Base-by-base conservation (phyloP, 2,797 vertebrate genomes). In the Poeciliopsis paucimaculata region DNA sequence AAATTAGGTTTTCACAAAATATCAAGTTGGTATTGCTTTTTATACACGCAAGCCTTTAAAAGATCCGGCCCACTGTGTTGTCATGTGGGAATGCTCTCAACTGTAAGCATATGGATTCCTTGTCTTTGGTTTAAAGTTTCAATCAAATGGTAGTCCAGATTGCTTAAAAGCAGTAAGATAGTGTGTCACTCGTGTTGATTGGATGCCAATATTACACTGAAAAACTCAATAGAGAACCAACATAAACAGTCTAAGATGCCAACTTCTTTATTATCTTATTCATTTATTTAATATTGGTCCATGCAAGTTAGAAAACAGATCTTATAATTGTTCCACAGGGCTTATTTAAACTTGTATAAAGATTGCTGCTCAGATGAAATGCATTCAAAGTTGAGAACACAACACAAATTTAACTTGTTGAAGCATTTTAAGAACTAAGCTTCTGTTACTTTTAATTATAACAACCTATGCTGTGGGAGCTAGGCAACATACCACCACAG, bases 1-100 rank as follows among this genome's bases (percentile, higher is more conserved):
- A 51, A 20, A 51, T 51, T 9, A 23, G 49, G 49, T 51, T 51
- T 51, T 8, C 49, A 23, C 49, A 51, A 8, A 51, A 51, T 23
- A 51, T 51, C 20, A 26, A 26, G 20, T 26, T 53, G 20, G 20
- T 26, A 53, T 9, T 8, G 49, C 18, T 23, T 51, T 51, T 51
- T 51, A 23, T 51, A 8, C 49, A 51, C 2, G 18, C 20, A 53
- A 53, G 26, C 8, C 8, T 53, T 53, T 10, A 53, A 53, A 53
- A 53, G 20, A 53, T 53, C 8, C 23, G 49, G 20, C 20, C 49
- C 20, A 23, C 49, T 1, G 7, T 73, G 82, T 87, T 84, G 73
- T 82, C 76, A 26, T 7, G n/a, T 7, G n/a, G 62, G 47, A 77
- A 47, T 60, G 3, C 26, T 71, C 26, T 81, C 16, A 53, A 77